These are phyloP conservation scores for Sceloporus tristichus DNA, from an alignment of 2,113 vertebrate genomes.

Conservation along the genomic window DNA sequence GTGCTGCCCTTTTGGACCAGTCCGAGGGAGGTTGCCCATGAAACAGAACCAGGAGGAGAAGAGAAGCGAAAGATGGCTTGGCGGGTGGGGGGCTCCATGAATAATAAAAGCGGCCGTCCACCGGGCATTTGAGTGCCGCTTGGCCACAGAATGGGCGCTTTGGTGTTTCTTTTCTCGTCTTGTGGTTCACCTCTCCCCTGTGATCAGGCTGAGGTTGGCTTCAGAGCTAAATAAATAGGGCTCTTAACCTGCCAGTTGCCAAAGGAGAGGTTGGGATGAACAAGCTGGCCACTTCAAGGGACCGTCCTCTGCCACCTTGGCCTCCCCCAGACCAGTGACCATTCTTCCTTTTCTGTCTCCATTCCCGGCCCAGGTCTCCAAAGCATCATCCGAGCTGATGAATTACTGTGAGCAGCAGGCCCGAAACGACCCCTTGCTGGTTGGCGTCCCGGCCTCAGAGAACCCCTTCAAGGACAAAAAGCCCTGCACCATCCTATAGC, in stretches of 20 bases:
- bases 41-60: too few relatives aligned
- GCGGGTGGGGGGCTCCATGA: neutral
- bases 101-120: too few relatives aligned
- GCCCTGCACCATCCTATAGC: slow-evolving; percentile 94
- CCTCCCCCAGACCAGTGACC: rapidly evolving
- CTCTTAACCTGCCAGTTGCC: neutral
- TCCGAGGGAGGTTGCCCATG: too few relatives aligned
- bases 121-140: too few relatives aligned
- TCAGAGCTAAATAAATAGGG: neutral
- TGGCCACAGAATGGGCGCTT: too few relatives aligned
- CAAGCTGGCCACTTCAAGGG: neutral
- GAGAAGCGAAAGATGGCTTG: neutral
- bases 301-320: neutral
- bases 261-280: too few relatives aligned
- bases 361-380: slow-evolving; percentile 84
- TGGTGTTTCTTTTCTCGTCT: too few relatives aligned
- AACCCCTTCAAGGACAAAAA: slow-evolving; percentile 99
- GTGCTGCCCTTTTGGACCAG: too few relatives aligned
- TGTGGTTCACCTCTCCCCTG: neutral
- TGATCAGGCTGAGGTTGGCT: neutral
- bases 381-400: slow-evolving; percentile 94
- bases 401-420: slow-evolving; percentile 96
- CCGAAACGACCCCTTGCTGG: slow-evolving; percentile 91
- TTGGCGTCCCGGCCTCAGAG: slow-evolving; percentile 94
- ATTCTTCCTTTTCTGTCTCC: rapidly evolving